These are phyloP conservation scores for Anastrepha obliqua DNA, from an alignment of 1,140 invertebrate species.

Conservation along the genomic window DNA sequence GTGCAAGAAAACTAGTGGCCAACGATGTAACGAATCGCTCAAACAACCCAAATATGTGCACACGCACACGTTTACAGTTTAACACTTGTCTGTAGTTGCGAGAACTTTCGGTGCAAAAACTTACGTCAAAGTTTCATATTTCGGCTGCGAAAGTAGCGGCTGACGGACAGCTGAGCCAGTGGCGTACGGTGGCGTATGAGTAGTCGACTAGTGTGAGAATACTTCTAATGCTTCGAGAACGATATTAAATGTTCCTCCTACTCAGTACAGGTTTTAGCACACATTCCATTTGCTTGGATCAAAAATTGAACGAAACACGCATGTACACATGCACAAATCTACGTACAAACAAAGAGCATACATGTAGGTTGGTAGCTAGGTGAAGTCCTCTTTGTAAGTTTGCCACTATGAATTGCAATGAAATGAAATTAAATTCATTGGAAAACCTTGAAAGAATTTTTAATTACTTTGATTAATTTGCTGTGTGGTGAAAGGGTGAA, in stretches of 20 bases:
- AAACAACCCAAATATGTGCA: background rate
- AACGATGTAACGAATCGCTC: slow-evolving; percentile 37
- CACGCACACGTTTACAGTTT: background rate
- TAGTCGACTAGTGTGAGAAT: background rate
- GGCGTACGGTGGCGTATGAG: slow-evolving; percentile 20
- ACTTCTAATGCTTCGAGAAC: background rate
- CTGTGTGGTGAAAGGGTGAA: background rate
- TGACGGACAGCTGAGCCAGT: background rate
- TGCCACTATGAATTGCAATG: slow-evolving; percentile 33
- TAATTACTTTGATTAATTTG: slow-evolving; percentile 60
- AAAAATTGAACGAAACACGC: background rate
- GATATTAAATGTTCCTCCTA: slow-evolving; percentile 8
- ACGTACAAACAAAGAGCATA: background rate
- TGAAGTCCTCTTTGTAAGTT: background rate
- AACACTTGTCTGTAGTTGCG: background rate
- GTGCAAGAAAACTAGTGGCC: slow-evolving; percentile 48
- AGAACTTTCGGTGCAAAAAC: slow-evolving; percentile 25
- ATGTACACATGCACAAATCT: background rate
- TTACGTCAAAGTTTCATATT: slow-evolving; percentile 39
- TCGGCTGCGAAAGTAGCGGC: slow-evolving; percentile 11
- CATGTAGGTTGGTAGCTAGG: background rate
- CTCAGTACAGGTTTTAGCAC: background rate
- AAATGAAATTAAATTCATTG: slow-evolving; percentile 58
- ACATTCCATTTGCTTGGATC: background rate
- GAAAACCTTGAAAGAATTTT: slow-evolving; percentile 58